These are phyloP conservation scores for Sweltsa coloradensis DNA, from an alignment of 1,140 invertebrate genomes.

Conservation along the genomic window DNA sequence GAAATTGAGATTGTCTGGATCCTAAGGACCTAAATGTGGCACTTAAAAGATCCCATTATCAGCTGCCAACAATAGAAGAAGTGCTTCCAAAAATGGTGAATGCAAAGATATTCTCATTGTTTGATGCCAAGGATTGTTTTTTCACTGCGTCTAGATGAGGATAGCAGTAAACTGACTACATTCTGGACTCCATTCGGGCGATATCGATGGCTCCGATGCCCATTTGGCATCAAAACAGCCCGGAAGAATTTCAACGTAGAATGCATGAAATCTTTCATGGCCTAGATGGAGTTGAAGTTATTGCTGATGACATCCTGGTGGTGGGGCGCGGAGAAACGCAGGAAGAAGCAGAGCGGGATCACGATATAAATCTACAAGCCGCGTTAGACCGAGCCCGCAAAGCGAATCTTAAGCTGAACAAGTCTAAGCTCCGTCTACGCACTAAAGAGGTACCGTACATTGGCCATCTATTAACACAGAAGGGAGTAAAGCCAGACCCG, in stretches of 20 bases:
- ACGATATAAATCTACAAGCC: too few species aligned
- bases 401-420: too few species aligned
- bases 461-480: too few species aligned
- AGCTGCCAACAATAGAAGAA: constrained; percentile 19
- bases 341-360: too few species aligned
- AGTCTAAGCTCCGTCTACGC: too few species aligned
- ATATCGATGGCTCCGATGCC: constrained; percentile 9
- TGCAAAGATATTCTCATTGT: constrained; percentile 22
- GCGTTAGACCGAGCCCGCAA: too few species aligned
- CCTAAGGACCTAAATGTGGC: constrained; percentile 25
- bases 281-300: too few species aligned
- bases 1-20: constrained; percentile 24
- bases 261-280: too few species aligned
- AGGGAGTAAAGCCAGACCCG: too few species aligned
- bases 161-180: constrained; percentile 16
- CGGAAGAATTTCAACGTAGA: constrained; percentile 19
- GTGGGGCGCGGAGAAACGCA: too few species aligned
- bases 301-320: too few species aligned
- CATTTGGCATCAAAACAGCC: constrained; percentile 11
- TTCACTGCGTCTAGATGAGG: constrained; percentile 20
- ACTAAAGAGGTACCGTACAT: too few species aligned
- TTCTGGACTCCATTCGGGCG: constrained; percentile 11
- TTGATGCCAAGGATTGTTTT: constrained; percentile 23
- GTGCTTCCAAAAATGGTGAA: constrained; percentile 16
- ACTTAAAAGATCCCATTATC: constrained; percentile 19